Base-by-base conservation (phyloP, 2,797 vertebrate species). In the Micrastur ruficollis region DNA sequence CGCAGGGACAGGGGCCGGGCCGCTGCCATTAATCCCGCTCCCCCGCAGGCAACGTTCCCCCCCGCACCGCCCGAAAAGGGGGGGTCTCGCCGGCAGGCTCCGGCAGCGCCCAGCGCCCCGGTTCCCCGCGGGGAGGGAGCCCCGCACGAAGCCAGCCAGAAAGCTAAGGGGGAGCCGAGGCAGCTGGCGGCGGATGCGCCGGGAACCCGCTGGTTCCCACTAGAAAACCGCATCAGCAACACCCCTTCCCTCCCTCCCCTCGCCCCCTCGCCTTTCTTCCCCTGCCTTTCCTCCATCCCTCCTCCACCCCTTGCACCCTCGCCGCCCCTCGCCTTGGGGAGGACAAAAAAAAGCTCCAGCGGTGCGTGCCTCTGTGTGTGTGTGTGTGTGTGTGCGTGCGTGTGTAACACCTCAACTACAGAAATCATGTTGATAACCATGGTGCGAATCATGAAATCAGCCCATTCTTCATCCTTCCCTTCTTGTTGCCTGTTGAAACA, bases 291-390 rank as follows among this genome's bases (percentile, higher is more conserved):
- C 14, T 36, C 61, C 59, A 38, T 84, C 62, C 79, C 73, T 95
- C 86, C 74, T 90, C 68, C 84, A 59, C n/a, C 55, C 75, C 36
- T 50, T 42, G 44, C 42, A 47, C 87, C 93, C 79, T 55, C 55
- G n/a, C 82, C 88, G 73, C 92, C 91, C 88, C 81, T 89, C 67
- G 92, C 56, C 88, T 90, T 50, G 27, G 79, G 70, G 52, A 92
- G 86, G 66, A 36, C 12, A n/a, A 90, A 49, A 88, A 84, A 83
- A 89, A 93, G 50, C 74, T 84, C 74, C 72, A 72, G 80, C 65
- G 58, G 80, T 89, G 94, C 73, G 44, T 68, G 86, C 27, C 25
- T 79, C 2, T 56, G 78, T 71, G 38, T 58, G 80, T 58, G 56
- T 23, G 46, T 44, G 46, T 19, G 38, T 27, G 72, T 26, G 70